Evolutionary conservation across 2,888 invertebrate species (phyloP).

Genomic region (Lamproptera curius): DNA sequence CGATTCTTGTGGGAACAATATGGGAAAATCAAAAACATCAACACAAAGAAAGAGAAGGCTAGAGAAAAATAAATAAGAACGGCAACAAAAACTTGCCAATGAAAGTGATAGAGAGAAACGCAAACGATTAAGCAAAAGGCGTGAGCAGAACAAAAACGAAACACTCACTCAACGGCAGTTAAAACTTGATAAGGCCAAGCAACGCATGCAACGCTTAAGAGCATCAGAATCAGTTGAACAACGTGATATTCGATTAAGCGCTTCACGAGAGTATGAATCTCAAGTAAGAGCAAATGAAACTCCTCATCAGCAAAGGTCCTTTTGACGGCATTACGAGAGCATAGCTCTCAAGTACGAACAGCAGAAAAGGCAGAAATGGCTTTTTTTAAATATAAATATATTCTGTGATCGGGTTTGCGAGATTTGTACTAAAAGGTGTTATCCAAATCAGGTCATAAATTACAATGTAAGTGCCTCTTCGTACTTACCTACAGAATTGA

Average conservation of each 20-base stretch:
- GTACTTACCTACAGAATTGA: neutral
- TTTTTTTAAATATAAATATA: no score
- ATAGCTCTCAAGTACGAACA: neutral
- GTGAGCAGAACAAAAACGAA: neutral
- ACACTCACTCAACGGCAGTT: constrained; percentile 11
- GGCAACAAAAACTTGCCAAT: neutral
- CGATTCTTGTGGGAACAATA: neutral
- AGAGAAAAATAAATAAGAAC: neutral
- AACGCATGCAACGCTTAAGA: constrained; percentile 17
- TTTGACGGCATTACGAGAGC: no score
- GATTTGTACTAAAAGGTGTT: neutral
- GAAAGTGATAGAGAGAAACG: constrained; percentile 9
- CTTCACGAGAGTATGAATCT: neutral
- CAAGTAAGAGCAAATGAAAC: no score
- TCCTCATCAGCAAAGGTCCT: no score
- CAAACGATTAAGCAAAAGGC: constrained; percentile 11
- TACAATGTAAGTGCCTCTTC: neutral
- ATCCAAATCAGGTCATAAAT: neutral
- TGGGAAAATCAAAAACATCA: no score
- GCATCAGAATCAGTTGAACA: constrained; percentile 6
- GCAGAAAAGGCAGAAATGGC: neutral
- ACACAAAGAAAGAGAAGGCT: constrained; percentile 3
- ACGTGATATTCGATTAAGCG: neutral
- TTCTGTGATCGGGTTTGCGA: neutral
- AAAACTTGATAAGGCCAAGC: constrained; percentile 16